Percentiles rank a stretch among this genome's conserved stretches.
Evolutionary conservation across 2,113 vertebrate genomes (phyloP).

Genomic region (Cheirogaleus medius): DNA sequence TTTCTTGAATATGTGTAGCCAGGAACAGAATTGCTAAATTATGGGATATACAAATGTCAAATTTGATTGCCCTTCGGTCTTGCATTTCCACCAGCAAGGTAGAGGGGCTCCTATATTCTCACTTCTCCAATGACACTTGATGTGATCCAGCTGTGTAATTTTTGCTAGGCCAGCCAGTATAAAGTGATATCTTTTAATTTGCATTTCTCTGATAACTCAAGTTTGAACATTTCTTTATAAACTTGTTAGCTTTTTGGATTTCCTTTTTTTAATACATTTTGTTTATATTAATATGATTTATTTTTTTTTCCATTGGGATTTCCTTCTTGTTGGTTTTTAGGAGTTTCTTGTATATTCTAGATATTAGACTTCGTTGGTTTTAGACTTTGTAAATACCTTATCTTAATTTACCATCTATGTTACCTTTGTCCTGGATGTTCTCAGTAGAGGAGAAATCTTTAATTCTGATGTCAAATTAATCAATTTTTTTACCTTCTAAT

Average conservation of each 20-base stretch:
- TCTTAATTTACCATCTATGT: not conserved
- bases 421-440: not conserved
- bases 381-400: not conserved
- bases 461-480: not conserved
- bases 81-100: not conserved
- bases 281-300: not conserved
- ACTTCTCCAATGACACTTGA: not conserved
- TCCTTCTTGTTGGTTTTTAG: not conserved
- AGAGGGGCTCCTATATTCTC: not conserved
- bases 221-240: not conserved
- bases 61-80: not conserved
- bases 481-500: not conserved
- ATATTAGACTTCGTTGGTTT: not conserved
- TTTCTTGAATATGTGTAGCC: not conserved
- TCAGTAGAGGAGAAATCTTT: not conserved
- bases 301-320: not conserved
- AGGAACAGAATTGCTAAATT: not conserved
- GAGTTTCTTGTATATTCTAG: not conserved
- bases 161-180: not conserved
- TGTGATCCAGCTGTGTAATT: not conserved
- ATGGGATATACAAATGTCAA: not conserved
- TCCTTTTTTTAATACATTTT: not conserved
- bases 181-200: constrained; percentile 26
- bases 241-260: not conserved
- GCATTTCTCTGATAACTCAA: not conserved